Conservation (phyloP, 2,888 invertebrate species). For the Halictus ligatus region DNA sequence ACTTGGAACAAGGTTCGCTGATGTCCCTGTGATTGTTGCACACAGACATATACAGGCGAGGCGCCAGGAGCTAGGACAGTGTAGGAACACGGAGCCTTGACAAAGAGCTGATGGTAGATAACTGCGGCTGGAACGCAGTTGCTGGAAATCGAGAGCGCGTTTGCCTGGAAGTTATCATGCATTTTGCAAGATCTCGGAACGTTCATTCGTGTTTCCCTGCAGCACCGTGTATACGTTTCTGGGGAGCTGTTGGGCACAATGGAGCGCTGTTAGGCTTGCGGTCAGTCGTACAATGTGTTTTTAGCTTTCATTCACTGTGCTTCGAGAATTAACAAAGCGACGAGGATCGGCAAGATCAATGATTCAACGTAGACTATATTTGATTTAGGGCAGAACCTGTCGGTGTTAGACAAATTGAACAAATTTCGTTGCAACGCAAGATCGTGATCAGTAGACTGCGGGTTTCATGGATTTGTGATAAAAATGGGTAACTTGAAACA, state of each 20-base stretch:
- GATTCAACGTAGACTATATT: too few species aligned
- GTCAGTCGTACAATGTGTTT: not conserved
- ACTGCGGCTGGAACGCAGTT: constrained; percentile 56
- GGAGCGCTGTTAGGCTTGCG: not conserved
- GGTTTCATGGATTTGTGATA: too few species aligned
- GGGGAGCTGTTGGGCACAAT: not conserved
- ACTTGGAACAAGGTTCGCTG: not conserved
- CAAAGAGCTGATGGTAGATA: constrained; percentile 46
- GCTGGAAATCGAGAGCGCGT: constrained; percentile 21
- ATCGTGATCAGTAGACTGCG: too few species aligned
- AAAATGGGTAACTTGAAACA: too few species aligned
- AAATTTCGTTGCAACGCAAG: too few species aligned
- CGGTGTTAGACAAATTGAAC: too few species aligned
- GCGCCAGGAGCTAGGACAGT: not conserved
- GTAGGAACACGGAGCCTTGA: not conserved
- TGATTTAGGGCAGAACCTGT: too few species aligned
- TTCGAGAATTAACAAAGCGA: not conserved
- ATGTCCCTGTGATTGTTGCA: not conserved
- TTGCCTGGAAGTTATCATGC: constrained; percentile 34
- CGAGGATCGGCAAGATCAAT: too few species aligned
- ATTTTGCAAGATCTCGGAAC: constrained; percentile 35
- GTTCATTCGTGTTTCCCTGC: constrained; percentile 18
- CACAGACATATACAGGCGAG: not conserved
- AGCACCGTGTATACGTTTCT: constrained; percentile 22
- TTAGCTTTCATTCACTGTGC: not conserved